Base-by-base conservation (phyloP, 1,140 invertebrate genomes). In the Drosophila biarmipes region DNA sequence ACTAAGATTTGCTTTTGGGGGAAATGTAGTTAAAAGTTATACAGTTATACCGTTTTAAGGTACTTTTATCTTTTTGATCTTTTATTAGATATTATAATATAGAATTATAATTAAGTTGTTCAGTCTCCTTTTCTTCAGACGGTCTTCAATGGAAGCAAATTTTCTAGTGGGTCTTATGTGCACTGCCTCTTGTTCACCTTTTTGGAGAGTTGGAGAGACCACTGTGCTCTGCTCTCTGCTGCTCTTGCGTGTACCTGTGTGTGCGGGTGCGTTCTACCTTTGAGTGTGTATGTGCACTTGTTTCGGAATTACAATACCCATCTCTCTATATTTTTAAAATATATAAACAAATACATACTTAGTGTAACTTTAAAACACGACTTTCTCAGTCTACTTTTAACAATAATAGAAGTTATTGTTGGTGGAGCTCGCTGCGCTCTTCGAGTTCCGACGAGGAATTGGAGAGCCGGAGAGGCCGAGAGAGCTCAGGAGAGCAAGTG, bases 151-250 rank as follows among this genome's bases (percentile, higher is more conserved):
- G 8, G 8, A 14, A 55, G 45, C 49, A 34, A 48, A 69, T 79
- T 84, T 84, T 56, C 74, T 37, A 84, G 24, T 14, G 75, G 71
- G 71, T 55, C 15, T 35, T 34, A 27, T 61, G 38, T 64, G 56
- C 51, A 68, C 61, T 34, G 12, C 6, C 53, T 24, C 62, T 66
- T 34, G 53, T 21, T 78, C 58, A 82, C 72, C 66, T 76, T 80
- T 61, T 76, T 73, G 66, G 57, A 73, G 51, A 73, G 34, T 63
- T 49, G 35, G 55, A 62, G 55, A 61, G 66, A 11, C 42, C 27
- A 19, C 6, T 21, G 35, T 45, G 21, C 43, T 46, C 14, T 15
- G 24, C 37, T 43, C 63, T 34, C 42, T 55, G 40, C 48, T 19
- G 45, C 35, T 59, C 46, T 37, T 51, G 67, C 17, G 11, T 19